Evolutionary conservation across 2,113 vertebrate species (phyloP), one percentile per base, ranked within the genome.

Genomic region (Sarotherodon lohbergeri): DNA sequence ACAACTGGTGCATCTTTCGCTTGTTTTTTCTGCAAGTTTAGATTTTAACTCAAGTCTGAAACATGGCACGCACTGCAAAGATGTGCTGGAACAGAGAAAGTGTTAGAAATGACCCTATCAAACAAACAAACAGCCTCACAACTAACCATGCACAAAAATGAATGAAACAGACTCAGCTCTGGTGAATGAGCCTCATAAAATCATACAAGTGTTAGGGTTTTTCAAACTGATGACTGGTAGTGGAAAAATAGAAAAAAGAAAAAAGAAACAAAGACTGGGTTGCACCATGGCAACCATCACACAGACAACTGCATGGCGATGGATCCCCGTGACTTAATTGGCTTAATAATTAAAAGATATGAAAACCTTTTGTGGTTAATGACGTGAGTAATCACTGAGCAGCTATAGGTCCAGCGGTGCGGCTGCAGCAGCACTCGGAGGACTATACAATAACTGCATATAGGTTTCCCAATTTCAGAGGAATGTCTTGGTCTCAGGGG

Each of bases 241-340:
- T 48, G 71, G 71, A 76, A 73, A 71, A 16, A 71, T n/a, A 63
- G 32, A 43, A 71, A 41, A 71, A 41, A 39, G 11, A 66, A 61
- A 83, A 82, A 36, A 46, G 56, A 39, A 50, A 29, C 71, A 76
- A 48, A 76, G 29, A 0, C 0, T 76, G 14, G 39, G 9, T 57
- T 12, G 78, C 89, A 84, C 94, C 90, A 94, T 93, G 91, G 88
- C 83, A 95, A 95, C 94, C 92, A 87, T 86, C 88, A 81, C 80
- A 80, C 79, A 86, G 80, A 43, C 80, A 89, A 81, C 36, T 80
- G 82, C 80, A 63, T 71, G 46, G 36, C 84, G 90, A 93, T 80
- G 88, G 91, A 91, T 80, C 91, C 90, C 92, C 73, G 80, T 34
- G 54, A 50, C 87, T 80, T 90, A 73, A 91, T 93, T 78, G 84